Evolutionary conservation across 2,113 vertebrate genomes (phyloP).

Genomic region (Solenodon paradoxus): DNA sequence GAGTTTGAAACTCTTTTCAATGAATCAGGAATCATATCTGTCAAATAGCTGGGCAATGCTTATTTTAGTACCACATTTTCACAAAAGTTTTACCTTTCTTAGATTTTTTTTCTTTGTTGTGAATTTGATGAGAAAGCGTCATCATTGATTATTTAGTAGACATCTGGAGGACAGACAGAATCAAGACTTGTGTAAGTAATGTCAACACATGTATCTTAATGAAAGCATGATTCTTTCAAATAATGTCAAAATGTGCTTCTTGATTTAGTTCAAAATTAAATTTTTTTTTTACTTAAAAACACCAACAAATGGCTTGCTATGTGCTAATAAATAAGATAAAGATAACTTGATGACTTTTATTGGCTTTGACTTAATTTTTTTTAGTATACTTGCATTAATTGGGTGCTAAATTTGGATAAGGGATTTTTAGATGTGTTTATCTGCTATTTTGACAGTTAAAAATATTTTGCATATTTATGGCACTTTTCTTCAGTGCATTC

Average conservation of each 20-base stretch:
- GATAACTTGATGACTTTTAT: constrained; percentile 9
- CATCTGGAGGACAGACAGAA: not conserved
- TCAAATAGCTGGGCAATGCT: not conserved
- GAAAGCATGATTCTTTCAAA: not conserved
- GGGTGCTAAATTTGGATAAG: not conserved
- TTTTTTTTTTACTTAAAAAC: not conserved
- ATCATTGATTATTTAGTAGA: not conserved
- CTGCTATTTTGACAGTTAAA: constrained; percentile 14
- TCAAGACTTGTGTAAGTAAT: not conserved
- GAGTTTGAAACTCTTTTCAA: not conserved
- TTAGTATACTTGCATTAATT: not conserved
- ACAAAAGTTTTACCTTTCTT: not conserved
- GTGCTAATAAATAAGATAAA: not conserved
- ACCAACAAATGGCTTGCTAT: not conserved
- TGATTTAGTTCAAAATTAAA: constrained; percentile 41
- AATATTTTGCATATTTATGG: not conserved
- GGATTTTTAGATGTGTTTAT: not conserved
- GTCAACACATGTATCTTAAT: not conserved
- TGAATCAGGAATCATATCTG: too few relatives aligned
- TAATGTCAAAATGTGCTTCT: not conserved
- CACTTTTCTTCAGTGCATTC: not conserved
- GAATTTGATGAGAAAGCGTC: not conserved
- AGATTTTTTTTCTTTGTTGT: constrained; percentile 1
- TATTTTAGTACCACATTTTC: not conserved
- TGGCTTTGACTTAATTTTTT: not conserved